Conservation (phyloP, 1,140 invertebrate genomes). For the Camponotus floridanus region DNA sequence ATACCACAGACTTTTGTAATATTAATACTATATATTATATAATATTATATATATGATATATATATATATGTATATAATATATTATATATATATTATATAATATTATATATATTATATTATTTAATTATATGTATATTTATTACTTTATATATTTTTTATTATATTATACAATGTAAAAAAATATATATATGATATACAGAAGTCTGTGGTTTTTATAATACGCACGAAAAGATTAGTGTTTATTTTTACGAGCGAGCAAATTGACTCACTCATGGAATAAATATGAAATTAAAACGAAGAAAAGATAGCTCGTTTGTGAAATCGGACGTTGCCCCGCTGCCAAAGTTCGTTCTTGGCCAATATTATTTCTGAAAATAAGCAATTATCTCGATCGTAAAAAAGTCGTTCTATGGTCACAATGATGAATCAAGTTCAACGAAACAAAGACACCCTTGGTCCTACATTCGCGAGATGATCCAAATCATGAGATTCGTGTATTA, state of each 20-base stretch:
- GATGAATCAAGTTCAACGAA: constrained; percentile 10
- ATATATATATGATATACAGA: background rate
- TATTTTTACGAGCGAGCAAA: background rate
- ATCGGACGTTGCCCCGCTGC: background rate
- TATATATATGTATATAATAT: background rate
- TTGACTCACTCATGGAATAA: background rate
- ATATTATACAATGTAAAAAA: background rate
- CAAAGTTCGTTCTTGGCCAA: background rate
- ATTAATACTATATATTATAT: background rate
- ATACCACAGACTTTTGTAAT: too few relatives aligned
- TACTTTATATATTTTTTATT: background rate
- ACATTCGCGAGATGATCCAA: background rate
- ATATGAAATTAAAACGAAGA: background rate
- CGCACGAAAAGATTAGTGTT: background rate
- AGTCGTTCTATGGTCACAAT: background rate
- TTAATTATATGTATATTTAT: too few relatives aligned
- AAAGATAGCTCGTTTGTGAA: constrained; percentile 10
- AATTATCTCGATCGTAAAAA: constrained; percentile 17
- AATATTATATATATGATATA: background rate
- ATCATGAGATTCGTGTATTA: constrained; percentile 22
- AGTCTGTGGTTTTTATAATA: background rate
- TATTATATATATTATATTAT: background rate
- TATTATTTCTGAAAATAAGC: background rate
- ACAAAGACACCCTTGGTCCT: constrained; percentile 40
- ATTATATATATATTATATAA: background rate